These are phyloP conservation scores for Rotaria magnacalcarata DNA, from an alignment of 2,888 invertebrate species.

Conservation along the genomic window DNA sequence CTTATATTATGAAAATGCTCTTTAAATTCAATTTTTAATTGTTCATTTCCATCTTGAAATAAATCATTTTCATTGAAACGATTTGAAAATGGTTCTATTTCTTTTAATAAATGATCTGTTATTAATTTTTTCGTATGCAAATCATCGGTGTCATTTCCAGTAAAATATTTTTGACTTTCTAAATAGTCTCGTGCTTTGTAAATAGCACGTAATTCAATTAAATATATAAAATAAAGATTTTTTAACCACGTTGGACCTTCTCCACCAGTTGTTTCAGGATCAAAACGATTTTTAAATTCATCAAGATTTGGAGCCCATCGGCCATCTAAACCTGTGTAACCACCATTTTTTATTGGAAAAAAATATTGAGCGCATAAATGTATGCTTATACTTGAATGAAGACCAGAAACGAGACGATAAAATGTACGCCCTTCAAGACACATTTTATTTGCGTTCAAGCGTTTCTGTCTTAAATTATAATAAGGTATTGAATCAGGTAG, in stretches of 20 bases:
- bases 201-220: slow-evolving; percentile 85
- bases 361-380: slow-evolving; percentile 87
- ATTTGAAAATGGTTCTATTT: slow-evolving; percentile 68
- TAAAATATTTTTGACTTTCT: slow-evolving; percentile 60
- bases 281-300: slow-evolving; percentile 67
- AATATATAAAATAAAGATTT: slow-evolving; percentile 90
- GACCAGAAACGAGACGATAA: slow-evolving; percentile 89
- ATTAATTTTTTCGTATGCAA: slow-evolving; percentile 72
- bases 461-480: slow-evolving; percentile 29
- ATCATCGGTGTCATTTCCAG: slow-evolving; percentile 79
- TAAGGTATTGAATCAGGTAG: slow-evolving; percentile 51
- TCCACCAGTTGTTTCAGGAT: slow-evolving; percentile 76
- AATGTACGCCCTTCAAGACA: slow-evolving; percentile 94
- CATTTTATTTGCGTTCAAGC: not conserved
- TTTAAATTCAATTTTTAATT: slow-evolving; percentile 71
- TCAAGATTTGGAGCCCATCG: slow-evolving; percentile 60
- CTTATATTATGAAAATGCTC: slow-evolving; percentile 94
- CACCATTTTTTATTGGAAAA: slow-evolving; percentile 61
- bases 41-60: slow-evolving; percentile 70
- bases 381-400: slow-evolving; percentile 94
- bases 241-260: slow-evolving; percentile 88
- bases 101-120: slow-evolving; percentile 42
- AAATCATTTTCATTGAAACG: slow-evolving; percentile 92
- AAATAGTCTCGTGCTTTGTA: slow-evolving; percentile 73
- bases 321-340: slow-evolving; percentile 47